phyloP scores from a whole-genome alignment of 64 coral and sea anemone genomes.

The Montipora capricornis region DNA sequence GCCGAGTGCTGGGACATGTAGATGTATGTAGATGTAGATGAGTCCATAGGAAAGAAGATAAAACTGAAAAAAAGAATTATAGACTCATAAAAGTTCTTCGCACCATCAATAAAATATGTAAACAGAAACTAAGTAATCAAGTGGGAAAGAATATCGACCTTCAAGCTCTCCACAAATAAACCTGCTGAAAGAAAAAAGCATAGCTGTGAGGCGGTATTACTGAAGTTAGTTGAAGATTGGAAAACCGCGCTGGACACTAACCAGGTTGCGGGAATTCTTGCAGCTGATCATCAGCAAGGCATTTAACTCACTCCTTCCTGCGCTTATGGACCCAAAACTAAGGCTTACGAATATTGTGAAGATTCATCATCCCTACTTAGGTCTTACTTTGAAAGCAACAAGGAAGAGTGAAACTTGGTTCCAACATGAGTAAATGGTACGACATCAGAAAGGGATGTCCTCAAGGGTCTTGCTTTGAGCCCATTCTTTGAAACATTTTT shows the following conservation, averaged over 20 bases:
- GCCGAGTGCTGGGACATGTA: too few relatives aligned
- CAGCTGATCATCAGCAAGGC: conserved; percentile 31
- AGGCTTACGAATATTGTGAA: conserved; percentile 36
- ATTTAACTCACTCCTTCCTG: conserved; percentile 51
- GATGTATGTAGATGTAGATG: too few relatives aligned
- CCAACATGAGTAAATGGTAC: conserved; percentile 10
- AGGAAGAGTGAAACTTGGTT: conserved; percentile 33
- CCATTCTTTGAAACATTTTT: too few relatives aligned
- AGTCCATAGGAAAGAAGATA: not conserved
- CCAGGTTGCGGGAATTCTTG: not conserved
- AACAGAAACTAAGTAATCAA: too few relatives aligned
- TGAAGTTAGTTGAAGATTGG: conserved; percentile 37
- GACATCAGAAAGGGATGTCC: conserved; percentile 47
- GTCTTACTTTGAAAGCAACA: conserved; percentile 21
- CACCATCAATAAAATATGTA: too few relatives aligned
- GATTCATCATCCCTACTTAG: conserved; percentile 16
- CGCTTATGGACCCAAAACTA: conserved; percentile 42
- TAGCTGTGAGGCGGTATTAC: not conserved
- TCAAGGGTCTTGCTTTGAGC: not conserved
- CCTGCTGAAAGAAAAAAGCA: not conserved
- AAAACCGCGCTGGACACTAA: conserved; percentile 8
- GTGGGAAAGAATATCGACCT: too few relatives aligned
- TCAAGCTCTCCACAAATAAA: too few relatives aligned
- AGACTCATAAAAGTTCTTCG: too few relatives aligned
- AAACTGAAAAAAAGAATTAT: not conserved